These are phyloP conservation scores for Rousettus leschenaultii DNA, from an alignment of 2,113 vertebrate species.

Conservation along the genomic window DNA sequence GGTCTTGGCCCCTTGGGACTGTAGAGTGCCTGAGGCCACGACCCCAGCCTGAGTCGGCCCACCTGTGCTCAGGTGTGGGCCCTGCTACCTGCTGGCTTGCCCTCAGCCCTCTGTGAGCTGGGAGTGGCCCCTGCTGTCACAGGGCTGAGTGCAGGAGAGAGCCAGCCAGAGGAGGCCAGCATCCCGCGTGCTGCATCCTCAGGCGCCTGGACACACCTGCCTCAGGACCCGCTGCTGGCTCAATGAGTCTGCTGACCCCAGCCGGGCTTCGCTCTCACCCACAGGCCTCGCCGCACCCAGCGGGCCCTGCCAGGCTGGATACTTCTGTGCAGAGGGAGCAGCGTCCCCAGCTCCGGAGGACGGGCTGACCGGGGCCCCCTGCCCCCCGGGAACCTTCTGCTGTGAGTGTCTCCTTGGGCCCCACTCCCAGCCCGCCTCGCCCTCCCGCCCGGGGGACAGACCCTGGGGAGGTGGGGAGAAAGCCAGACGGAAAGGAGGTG, in stretches of 20 bases:
- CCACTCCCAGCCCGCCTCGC: rapidly evolving
- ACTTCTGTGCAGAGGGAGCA: constrained; percentile 88
- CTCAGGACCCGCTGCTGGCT: not conserved
- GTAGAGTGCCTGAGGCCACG: not conserved
- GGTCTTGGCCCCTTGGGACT: not conserved
- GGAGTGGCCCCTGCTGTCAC: not conserved
- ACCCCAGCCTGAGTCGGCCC: not conserved
- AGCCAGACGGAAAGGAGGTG: not conserved
- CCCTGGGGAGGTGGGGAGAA: not conserved
- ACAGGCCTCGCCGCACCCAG: constrained; percentile 88
- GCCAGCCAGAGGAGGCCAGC: not conserved
- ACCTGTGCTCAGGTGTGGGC: not conserved
- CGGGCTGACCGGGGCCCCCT: constrained; percentile 86
- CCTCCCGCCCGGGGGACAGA: not conserved
- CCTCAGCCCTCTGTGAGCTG: not conserved
- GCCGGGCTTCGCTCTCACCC: not conserved
- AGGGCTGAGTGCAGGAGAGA: not conserved
- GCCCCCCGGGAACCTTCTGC: constrained; percentile 90
- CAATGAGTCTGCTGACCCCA: not conserved
- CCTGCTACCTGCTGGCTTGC: not conserved
- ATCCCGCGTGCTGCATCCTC: not conserved
- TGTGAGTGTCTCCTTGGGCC: constrained; percentile 77
- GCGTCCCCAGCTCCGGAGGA: constrained; percentile 85
- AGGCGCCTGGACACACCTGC: not conserved
- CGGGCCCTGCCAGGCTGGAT: constrained; percentile 89